phyloP scores from a whole-genome alignment of 2,888 invertebrate species.

The Furcula furcula region DNA sequence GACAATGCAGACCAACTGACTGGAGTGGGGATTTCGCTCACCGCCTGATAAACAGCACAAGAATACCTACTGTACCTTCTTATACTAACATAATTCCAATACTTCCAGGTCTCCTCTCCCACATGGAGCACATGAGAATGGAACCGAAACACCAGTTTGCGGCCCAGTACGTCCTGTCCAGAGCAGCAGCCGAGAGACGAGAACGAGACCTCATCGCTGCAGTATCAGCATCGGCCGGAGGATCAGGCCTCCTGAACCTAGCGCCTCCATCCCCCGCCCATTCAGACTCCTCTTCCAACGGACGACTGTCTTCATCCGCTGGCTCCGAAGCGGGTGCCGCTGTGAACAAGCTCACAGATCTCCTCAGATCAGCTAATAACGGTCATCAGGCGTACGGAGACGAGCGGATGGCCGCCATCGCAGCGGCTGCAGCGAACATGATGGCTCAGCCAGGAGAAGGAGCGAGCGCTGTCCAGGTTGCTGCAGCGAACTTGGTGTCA shows the following conservation, averaged over 20 bases:
- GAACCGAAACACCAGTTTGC: conserved; percentile 98
- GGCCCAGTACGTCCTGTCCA: conserved; percentile 94
- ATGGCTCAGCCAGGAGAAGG: conserved; percentile 83
- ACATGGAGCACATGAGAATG: conserved; percentile 98
- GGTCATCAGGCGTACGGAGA: conserved; percentile 84
- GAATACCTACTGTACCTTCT: too few species aligned
- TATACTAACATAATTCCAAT: background rate
- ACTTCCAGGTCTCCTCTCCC: conserved; percentile 91
- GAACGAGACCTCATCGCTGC: conserved; percentile 90
- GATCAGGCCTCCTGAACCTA: conserved; percentile 84
- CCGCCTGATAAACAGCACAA: too few species aligned
- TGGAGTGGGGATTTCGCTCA: too few species aligned
- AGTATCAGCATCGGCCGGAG: conserved; percentile 84
- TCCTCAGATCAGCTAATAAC: conserved; percentile 85
- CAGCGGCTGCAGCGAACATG: conserved; percentile 84
- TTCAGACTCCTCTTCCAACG: conserved; percentile 93
- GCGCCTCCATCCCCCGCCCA: conserved; percentile 93
- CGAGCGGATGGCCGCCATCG: conserved; percentile 87
- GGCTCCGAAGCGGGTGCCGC: conserved; percentile 87
- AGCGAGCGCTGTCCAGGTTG: conserved; percentile 86
- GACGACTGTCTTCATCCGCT: conserved; percentile 89
- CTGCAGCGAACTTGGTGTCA: conserved; percentile 88
- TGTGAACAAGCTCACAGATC: conserved; percentile 81
- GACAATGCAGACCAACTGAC: too few species aligned
- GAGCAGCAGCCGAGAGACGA: conserved; percentile 94